These are phyloP conservation scores for Vanacampus margaritifer DNA, from an alignment of 2,113 vertebrate genomes.

Conservation along the genomic window DNA sequence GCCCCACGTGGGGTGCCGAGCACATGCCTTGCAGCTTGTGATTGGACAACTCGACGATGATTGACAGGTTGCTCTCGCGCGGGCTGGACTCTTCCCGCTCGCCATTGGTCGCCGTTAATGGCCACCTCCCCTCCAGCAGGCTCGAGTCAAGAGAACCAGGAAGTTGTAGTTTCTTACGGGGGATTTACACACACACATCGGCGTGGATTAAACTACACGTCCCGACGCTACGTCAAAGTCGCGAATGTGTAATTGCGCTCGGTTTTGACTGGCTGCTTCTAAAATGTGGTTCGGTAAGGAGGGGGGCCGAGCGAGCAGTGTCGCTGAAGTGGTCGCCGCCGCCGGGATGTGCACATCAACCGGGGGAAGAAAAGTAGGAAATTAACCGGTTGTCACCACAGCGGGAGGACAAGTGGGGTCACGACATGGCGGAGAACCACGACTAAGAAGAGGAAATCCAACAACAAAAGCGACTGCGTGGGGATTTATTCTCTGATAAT, in stretches of 20 bases:
- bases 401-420: constrained; percentile 36
- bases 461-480: constrained; percentile 21
- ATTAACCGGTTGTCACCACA: constrained; percentile 36
- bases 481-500: neutral
- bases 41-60: constrained; percentile 51
- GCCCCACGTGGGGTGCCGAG: constrained; percentile 62
- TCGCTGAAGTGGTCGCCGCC: constrained; percentile 39
- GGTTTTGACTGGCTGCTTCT: constrained; percentile 51
- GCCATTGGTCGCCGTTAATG: constrained; percentile 58
- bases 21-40: constrained; percentile 15
- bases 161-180: constrained; percentile 64
- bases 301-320: constrained; percentile 20
- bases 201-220: constrained; percentile 65
- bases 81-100: neutral
- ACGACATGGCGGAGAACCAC: constrained; percentile 34
- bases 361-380: constrained; percentile 40
- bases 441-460: constrained; percentile 2
- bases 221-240: constrained; percentile 54
- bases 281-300: constrained; percentile 47
- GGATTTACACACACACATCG: constrained; percentile 35
- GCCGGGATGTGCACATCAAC: constrained; percentile 38
- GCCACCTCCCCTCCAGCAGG: constrained; percentile 45
- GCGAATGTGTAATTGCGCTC: constrained; percentile 62
- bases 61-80: constrained; percentile 31
- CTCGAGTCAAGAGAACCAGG: constrained; percentile 18